phyloP scores from a whole-genome alignment of 2,888 invertebrate genomes.

The Mesorhabditis belari region DNA sequence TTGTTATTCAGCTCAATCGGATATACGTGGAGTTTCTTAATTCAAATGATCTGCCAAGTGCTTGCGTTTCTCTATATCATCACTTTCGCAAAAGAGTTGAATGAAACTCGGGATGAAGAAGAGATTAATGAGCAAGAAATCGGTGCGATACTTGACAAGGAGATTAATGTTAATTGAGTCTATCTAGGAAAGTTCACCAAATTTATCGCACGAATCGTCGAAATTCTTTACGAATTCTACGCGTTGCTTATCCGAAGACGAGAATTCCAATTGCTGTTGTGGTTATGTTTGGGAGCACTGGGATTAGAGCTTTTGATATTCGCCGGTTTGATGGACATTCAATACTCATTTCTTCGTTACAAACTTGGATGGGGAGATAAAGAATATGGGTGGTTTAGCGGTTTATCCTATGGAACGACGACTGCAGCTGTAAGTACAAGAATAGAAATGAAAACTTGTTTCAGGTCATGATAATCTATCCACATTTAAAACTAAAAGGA shows the following conservation, averaged over 20 bases:
- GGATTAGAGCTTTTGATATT: slow-evolving; percentile 36
- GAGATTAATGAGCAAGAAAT: too few species aligned
- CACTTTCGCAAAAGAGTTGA: slow-evolving; percentile 26
- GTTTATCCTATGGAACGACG: slow-evolving; percentile 35
- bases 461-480: background rate
- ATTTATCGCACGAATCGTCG: background rate
- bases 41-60: slow-evolving; percentile 41
- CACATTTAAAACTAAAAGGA: background rate
- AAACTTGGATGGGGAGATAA: slow-evolving; percentile 44
- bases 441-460: too few species aligned
- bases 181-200: background rate
- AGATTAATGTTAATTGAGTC: too few species aligned
- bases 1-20: slow-evolving; percentile 49
- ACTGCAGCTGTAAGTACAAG: slow-evolving; percentile 27
- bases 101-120: slow-evolving; percentile 10
- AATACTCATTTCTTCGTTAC: slow-evolving; percentile 42
- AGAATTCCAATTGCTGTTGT: slow-evolving; percentile 16
- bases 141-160: background rate
- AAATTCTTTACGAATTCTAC: slow-evolving; percentile 20
- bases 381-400: slow-evolving; percentile 48
- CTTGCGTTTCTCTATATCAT: slow-evolving; percentile 51
- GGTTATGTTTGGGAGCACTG: slow-evolving; percentile 35
- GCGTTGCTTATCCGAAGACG: slow-evolving; percentile 17
- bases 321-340: slow-evolving; percentile 35
- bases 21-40: slow-evolving; percentile 51